Evolutionary conservation across 2,113 vertebrate species (phyloP).

Genomic region (Empidonax traillii): DNA sequence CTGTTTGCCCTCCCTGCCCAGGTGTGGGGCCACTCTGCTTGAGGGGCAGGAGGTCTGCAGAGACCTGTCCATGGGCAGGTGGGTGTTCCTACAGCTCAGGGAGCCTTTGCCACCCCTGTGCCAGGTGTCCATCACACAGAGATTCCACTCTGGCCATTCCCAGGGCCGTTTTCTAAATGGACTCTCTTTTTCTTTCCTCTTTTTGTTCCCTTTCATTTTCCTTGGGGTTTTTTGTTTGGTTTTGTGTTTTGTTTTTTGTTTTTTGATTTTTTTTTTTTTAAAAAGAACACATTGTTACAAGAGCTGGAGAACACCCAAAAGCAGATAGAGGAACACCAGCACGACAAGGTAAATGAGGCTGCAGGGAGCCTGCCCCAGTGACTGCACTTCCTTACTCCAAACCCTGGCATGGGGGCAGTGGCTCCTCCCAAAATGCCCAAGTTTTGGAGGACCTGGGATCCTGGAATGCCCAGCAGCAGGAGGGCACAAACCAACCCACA

Average conservation of each 20-base stretch:
- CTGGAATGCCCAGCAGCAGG: background rate
- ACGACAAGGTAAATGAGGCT: conserved; percentile 82
- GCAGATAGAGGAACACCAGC: conserved; percentile 92
- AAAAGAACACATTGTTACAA: conserved; percentile 90
- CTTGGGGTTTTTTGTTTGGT: background rate
- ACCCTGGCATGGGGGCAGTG: rapidly evolving
- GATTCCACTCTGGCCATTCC: background rate
- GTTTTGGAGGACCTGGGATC: background rate
- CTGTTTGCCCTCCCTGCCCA: rapidly evolving
- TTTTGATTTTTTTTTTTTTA: background rate
- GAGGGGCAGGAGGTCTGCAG: background rate
- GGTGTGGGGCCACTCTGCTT: background rate
- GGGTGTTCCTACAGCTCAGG: background rate
- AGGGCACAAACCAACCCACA: background rate
- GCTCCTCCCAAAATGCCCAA: background rate
- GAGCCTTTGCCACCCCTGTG: background rate
- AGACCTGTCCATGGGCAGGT: rapidly evolving
- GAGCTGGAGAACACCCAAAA: conserved; percentile 94
- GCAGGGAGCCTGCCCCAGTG: background rate
- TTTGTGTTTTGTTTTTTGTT: background rate
- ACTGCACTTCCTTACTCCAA: background rate
- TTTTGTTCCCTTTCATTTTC: conserved; percentile 38
- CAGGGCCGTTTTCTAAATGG: background rate
- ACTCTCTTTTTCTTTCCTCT: conserved; percentile 33
- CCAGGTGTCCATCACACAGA: background rate